Evolutionary conservation across 2,113 vertebrate species (phyloP).

Genomic region (Sinocyclocheilus anshuiensis): DNA sequence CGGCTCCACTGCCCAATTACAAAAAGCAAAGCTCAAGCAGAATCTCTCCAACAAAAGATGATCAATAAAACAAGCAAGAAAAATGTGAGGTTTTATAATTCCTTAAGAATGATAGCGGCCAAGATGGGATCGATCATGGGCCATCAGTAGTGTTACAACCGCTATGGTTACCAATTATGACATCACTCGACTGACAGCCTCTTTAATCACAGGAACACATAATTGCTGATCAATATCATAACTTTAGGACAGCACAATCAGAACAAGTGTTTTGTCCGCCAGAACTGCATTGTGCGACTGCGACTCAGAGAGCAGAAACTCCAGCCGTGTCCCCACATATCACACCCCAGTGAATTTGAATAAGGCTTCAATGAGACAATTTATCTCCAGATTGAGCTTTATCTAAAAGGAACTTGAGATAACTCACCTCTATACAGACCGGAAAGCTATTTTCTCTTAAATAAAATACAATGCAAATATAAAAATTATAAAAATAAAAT

Average conservation of each 20-base stretch:
- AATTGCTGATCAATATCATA: constrained; percentile 42
- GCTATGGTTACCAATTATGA: constrained; percentile 51
- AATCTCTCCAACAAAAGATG: neutral
- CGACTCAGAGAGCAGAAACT: neutral
- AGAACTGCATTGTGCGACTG: neutral
- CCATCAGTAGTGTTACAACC: constrained; percentile 9
- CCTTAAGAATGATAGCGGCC: constrained; percentile 9
- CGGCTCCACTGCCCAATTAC: neutral
- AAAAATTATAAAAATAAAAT: neutral
- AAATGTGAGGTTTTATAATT: constrained; percentile 23
- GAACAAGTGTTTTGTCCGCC: neutral
- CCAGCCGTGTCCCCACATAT: neutral
- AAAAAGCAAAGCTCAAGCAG: neutral
- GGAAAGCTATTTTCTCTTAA: constrained; percentile 28
- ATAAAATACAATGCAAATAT: constrained; percentile 4
- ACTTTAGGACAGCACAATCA: neutral
- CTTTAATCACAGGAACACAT: constrained; percentile 33
- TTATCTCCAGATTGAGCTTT: constrained; percentile 24
- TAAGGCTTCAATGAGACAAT: constrained; percentile 15
- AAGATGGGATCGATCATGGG: constrained; percentile 14
- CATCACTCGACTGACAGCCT: constrained; percentile 28
- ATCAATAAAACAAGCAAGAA: constrained; percentile 43
- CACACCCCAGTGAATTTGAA: neutral
- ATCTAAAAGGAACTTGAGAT: neutral
- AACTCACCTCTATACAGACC: constrained; percentile 10